Evolutionary conservation across 2,888 invertebrate genomes (phyloP), one percentile per base, ranked within the genome.

Genomic region (Coleophora flavipennella): DNA sequence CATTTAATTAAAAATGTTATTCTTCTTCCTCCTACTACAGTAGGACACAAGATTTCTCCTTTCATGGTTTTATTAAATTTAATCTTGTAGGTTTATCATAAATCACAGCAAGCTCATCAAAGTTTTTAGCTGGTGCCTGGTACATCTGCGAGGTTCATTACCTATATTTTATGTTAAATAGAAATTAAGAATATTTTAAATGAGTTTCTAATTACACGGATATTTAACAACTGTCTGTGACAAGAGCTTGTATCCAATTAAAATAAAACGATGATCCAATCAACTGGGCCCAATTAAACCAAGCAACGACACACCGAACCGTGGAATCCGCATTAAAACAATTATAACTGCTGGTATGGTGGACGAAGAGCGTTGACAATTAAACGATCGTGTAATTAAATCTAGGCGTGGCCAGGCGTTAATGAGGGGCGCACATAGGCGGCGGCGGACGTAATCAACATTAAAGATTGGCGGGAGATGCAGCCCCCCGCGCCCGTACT

Each of bases 401-500:
- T 70, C 70, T 58, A 80, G 84, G 83, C 83, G 83, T 67, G 80
- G 81, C 79, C 62, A 55, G 57, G 77, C 75, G 77, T 72, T 84
- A 84, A 84, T 84, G 83, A 84, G 80, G 73, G 74, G 65, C 75
- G 72, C 76, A 67, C 67, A 68, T 69, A 78, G 79, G 83, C 77
- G 81, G 80, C 78, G 67, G 78, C 70, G 65, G 67, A 61, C 68
- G 72, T 74, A 80, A 84, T 84, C 80, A 84, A 78, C 84, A 84
- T 84, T 83, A 81, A 84, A 84, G 83, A 83, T 83, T 84, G 83
- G 84, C 84, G 84, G 80, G 83, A 84, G 84, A 83, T 83, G 83
- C 71, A 66, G 62, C 64, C 62, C 75, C 79, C 70, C 70, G 62
- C 67, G 69, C 81, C 75, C 83, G 79, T 83, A 68, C 85, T 74